Percentiles rank a stretch among this genome's conserved stretches.
Evolutionary conservation across 2,797 vertebrate species (phyloP).

Genomic region (Pampus argenteus): DNA sequence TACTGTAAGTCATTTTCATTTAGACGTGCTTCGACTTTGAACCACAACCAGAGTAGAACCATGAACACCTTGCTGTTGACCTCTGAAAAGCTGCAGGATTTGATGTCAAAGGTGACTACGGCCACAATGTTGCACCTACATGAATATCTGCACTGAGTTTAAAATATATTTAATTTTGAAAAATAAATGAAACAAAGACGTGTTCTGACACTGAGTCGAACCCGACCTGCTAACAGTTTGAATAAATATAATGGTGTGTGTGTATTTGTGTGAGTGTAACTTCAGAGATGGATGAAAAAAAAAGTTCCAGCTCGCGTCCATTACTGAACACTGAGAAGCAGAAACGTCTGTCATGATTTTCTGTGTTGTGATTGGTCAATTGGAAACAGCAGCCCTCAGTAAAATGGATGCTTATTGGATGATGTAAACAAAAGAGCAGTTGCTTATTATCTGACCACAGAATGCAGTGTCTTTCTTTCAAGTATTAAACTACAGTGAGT

Average conservation of each 20-base stretch:
- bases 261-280: slow-evolving; percentile 19
- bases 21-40: slow-evolving; percentile 5
- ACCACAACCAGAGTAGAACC: neutral
- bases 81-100: slow-evolving; percentile 13
- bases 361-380: slow-evolving; percentile 34
- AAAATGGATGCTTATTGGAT: neutral
- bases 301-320: too few relatives aligned
- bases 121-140: neutral
- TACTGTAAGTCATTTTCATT: neutral
- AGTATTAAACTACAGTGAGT: slow-evolving; percentile 52
- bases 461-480: slow-evolving; percentile 30
- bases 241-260: neutral
- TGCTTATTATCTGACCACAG: slow-evolving; percentile 13
- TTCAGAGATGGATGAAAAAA: neutral
- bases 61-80: neutral
- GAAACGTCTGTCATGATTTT: neutral
- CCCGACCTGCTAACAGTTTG: neutral
- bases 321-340: neutral
- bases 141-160: slow-evolving; percentile 47
- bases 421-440: slow-evolving; percentile 4
- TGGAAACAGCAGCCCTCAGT: neutral
- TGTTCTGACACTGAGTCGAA: too few relatives aligned
- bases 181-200: neutral
- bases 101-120: neutral
- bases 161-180: slow-evolving; percentile 4